Percentiles rank a stretch among this genome's conserved stretches.
Conservation (phyloP, 2,797 vertebrate genomes). For the Micrastur ruficollis region DNA sequence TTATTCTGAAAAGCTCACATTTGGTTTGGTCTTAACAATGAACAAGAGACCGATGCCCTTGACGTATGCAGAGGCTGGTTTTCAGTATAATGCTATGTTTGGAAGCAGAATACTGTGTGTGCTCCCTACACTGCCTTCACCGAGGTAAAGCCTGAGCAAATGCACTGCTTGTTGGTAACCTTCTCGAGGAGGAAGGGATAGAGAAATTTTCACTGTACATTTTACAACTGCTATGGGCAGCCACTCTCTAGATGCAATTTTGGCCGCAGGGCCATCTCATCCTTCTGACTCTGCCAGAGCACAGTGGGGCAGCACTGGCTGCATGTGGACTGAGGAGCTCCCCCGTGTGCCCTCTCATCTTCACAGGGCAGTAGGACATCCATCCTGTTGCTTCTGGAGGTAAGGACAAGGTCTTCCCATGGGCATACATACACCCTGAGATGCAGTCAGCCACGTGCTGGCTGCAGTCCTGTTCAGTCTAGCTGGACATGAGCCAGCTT, state of each 20-base stretch:
- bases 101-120: neutral
- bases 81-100: neutral
- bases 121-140: neutral
- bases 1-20: neutral
- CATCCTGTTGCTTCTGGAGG: neutral
- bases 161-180: neutral
- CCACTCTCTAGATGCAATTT: neutral
- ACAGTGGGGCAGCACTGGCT: neutral
- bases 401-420: neutral
- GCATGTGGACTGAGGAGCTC: neutral
- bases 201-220: neutral
- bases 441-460: neutral
- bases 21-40: neutral
- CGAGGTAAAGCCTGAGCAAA: neutral
- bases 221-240: neutral
- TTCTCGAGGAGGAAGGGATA: neutral
- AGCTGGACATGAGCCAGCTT: slow-evolving; percentile 1
- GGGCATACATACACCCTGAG: neutral
- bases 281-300: neutral
- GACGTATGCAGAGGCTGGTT: neutral
- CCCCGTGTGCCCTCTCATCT: neutral
- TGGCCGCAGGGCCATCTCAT: neutral
- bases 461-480: neutral
- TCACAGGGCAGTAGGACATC: neutral
- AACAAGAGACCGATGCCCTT: neutral